Evolutionary conservation across 1,140 invertebrate genomes (phyloP), one percentile per base, ranked within the genome.

Genomic region (Geopemphigus sp.): DNA sequence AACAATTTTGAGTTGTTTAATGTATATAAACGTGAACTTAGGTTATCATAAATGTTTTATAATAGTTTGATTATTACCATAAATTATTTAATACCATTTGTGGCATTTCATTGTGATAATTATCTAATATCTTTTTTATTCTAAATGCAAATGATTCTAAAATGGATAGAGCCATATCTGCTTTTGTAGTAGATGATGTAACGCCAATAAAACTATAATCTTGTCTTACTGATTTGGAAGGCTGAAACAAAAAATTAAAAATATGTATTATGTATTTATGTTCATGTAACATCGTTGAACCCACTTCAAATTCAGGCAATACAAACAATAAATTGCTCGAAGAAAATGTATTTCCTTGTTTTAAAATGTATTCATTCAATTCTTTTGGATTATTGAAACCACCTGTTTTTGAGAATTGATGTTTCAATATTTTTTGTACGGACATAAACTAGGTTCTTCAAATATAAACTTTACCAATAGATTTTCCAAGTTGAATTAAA

Each of bases 111-210:
- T 78, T 61, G 19, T 78, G 74, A 61, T n/a, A 45, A 26, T 78
- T 78, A 47, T 78, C 74, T 19, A 78, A 22, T 63, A 57, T 57
- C 50, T 76, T 78, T 61, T 78, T 78, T 47, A 78, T 78, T 61
- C 74, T 78, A 84, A 95, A 98, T 0, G 92, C 92, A 6, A 98
- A 88, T 81, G 94, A 93, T 86, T 98, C 95, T 3, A 98, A 86
- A 45, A 98, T 87, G 0, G 95, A 91, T 19, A 94, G 88, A 1
- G 94, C 87, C 80, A 98, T 86, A 83, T 98, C 94, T 22, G 89
- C 89, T 83, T 91, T 92, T 3, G 85, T 90, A 0, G 94, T 95
- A 1, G 90, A 91, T 0, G 92, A 90, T 83, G 91, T 94, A 80
- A 98, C 86, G 0, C 96, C 95, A 54, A 98, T 88, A 84, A 97